phyloP scores from a whole-genome alignment of 2,113 vertebrate genomes.

The Onychostoma macrolepis region DNA sequence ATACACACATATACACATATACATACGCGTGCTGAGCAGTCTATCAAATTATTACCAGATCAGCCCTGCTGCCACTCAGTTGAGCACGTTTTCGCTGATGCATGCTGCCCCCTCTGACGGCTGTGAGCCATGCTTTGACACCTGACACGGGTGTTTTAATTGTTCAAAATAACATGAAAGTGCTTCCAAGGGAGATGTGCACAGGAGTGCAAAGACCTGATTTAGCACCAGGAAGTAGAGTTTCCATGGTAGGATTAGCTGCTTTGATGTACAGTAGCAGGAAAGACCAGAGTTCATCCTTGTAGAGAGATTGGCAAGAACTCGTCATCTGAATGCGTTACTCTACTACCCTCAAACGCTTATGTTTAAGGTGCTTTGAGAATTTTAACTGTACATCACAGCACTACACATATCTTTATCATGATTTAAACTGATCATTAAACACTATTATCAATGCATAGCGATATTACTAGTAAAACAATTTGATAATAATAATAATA shows the following conservation, averaged over 20 bases:
- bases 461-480: background rate
- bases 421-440: too few species aligned
- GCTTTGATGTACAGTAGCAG: conserved; percentile 34
- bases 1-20: background rate
- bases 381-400: background rate
- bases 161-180: conserved; percentile 33
- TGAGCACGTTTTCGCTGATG: conserved; percentile 25
- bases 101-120: background rate
- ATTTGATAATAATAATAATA: background rate
- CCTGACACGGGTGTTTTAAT: conserved; percentile 13
- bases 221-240: conserved; percentile 27
- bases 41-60: background rate
- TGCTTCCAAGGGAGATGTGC: background rate
- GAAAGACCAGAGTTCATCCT: conserved; percentile 8
- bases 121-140: conserved; percentile 32
- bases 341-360: background rate
- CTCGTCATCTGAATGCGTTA: background rate
- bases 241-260: conserved; percentile 32
- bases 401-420: background rate
- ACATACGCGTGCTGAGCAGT: background rate
- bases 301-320: background rate
- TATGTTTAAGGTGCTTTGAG: background rate
- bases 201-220: background rate
- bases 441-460: background rate
- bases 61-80: background rate